Conservation (phyloP, 2,888 invertebrate species). For the Drosophila pseudotakahashii region DNA sequence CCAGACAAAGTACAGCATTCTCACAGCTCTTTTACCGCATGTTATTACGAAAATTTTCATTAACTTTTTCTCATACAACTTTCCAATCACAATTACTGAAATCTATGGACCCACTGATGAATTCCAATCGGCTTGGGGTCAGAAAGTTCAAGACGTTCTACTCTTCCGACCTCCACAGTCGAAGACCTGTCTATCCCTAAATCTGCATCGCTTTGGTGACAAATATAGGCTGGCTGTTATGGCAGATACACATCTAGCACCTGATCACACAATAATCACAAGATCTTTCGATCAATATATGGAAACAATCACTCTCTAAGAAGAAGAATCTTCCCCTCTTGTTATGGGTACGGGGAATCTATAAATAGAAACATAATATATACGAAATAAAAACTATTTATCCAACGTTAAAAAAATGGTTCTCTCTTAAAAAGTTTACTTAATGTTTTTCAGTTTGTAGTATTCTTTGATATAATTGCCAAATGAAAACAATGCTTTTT, state of each 20-base stretch:
- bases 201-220: conserved; percentile 83
- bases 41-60: conserved; percentile 82
- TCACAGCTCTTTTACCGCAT: conserved; percentile 81
- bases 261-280: conserved; percentile 81
- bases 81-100: conserved; percentile 83
- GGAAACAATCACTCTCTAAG: conserved; percentile 68
- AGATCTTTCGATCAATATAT: conserved; percentile 82
- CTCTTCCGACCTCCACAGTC: conserved; percentile 84
- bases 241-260: conserved; percentile 83
- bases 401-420: conserved; percentile 5
- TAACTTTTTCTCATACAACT: conserved; percentile 83
- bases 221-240: conserved; percentile 82
- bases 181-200: conserved; percentile 83
- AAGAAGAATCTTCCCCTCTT: not conserved
- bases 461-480: conserved; percentile 3
- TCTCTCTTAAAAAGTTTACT: too few relatives aligned
- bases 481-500: not conserved
- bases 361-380: not conserved
- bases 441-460: not conserved
- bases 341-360: not conserved
- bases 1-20: conserved; percentile 81
- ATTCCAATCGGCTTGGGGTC: conserved; percentile 82
- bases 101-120: conserved; percentile 80
- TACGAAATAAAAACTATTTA: conserved; percentile 40
- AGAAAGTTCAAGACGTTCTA: conserved; percentile 81